Base-by-base conservation (phyloP, 2,113 vertebrate species). In the Aspidoscelis tigris region DNA sequence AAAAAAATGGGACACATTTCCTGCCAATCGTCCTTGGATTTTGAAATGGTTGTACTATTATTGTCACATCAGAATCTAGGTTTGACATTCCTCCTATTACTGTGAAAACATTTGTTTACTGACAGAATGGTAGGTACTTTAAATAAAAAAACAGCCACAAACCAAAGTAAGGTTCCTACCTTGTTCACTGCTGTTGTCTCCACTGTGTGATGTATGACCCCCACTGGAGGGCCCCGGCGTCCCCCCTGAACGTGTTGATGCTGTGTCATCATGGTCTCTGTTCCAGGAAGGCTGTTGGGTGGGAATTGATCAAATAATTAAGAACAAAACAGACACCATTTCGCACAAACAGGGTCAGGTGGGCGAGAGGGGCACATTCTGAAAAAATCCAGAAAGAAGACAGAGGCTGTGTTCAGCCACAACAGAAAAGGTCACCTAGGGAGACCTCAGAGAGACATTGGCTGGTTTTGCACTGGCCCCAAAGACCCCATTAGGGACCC, bases 181-280 rank as follows among this genome's bases (percentile, higher is more conserved):
- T 97, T 99, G 99, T 94, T 99, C 98, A 86, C 99, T 99, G 97
- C 98, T 99, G 96, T 99, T 99, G 95, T 99, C 98, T 14, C 99
- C 99, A 1, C 99, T 99, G 96, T 99, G 99, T 3, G 99, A 99
- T 76, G 98, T 99, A 92, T 99, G 99, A 90, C 99, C 98, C 5
- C 99, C 98, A 4, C 99, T 99, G 95, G 99, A 99, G 26, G 99
- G 99, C 26, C 99, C 98, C 0, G 99, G 99, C 39, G 98, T 99
- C 84, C 99, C 98, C 86, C 98, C 99, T 0, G 99, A 99, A 85
- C 98, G 98, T 1, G 98, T 99, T 4, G 99, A 99, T 0, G 98
- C 98, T 0, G 98, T 98, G 95, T 99, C 99, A 82, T 99, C 99
- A 0, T 99, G 99, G 93, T 99, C 98, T 97, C 98, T 97, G 96